Percentiles rank a stretch among this genome's conserved stretches.
Conservation (phyloP, 2,113 vertebrate genomes). For the Peromyscus leucopus region DNA sequence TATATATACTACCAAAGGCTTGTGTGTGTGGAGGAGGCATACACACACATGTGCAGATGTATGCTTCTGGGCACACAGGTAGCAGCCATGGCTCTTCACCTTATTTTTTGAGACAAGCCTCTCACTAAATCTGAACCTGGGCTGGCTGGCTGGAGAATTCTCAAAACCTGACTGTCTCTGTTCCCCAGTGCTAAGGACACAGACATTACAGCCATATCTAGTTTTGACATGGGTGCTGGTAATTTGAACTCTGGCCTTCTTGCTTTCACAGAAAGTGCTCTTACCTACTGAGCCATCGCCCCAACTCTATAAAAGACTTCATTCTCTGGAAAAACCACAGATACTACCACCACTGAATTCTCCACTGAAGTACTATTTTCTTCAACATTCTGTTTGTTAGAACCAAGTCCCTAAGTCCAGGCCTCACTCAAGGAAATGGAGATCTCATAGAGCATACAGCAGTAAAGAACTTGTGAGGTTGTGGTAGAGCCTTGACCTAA, state of each 20-base stretch:
- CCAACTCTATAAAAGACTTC: not conserved
- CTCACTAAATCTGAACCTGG: not conserved
- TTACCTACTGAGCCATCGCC: not conserved
- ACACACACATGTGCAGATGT: not conserved
- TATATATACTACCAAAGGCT: not conserved
- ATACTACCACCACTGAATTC: not conserved
- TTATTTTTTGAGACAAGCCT: not conserved
- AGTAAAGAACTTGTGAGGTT: not conserved
- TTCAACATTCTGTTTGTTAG: not conserved
- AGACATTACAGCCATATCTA: not conserved
- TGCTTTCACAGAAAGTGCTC: not conserved
- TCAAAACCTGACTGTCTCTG: not conserved
- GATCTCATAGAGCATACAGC: not conserved
- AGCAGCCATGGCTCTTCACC: not conserved
- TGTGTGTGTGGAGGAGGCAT: not conserved
- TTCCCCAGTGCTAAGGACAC: not conserved
- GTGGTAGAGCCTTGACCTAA: not conserved
- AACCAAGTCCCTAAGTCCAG: not conserved
- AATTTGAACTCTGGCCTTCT: not conserved
- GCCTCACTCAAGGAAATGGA: not conserved
- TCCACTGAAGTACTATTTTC: not conserved
- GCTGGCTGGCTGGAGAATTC: not conserved
- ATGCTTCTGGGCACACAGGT: not conserved
- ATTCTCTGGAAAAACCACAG: not conserved
- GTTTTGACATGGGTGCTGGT: not conserved